These are phyloP conservation scores for Conger conger DNA, from an alignment of 2,113 vertebrate genomes.

Conservation along the genomic window DNA sequence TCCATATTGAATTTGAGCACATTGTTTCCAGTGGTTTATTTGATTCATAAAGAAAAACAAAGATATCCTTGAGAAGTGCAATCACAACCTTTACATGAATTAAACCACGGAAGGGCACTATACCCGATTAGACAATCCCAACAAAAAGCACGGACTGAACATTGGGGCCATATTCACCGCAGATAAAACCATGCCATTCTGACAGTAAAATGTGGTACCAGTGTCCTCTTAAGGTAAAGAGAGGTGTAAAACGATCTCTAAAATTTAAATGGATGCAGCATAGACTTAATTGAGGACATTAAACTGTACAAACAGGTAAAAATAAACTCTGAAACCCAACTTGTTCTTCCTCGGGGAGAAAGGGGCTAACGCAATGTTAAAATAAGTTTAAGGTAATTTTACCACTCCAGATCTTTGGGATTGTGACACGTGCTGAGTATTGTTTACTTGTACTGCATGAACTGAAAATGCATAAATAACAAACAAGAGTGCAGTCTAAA, in stretches of 20 bases:
- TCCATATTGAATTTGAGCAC: not conserved
- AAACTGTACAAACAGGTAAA: not conserved
- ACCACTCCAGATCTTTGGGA: conserved; percentile 9
- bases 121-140: not conserved
- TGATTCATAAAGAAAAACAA: not conserved
- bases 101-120: not conserved
- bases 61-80: conserved; percentile 7
- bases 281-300: not conserved
- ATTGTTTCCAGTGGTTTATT: not conserved
- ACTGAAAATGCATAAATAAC: conserved; percentile 11
- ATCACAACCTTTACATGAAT: not conserved
- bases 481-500: conserved; percentile 59
- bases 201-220: not conserved
- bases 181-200: not conserved
- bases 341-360: not conserved
- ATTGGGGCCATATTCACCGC: not conserved
- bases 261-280: not conserved
- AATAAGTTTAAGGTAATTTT: not conserved
- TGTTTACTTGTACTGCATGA: conserved; percentile 14
- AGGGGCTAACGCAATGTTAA: not conserved
- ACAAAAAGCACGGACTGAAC: not conserved
- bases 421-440: not conserved
- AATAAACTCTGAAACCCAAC: not conserved
- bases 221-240: not conserved
- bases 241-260: not conserved